Conservation (phyloP, 2,113 vertebrate genomes). For the Lucifuga dentata region DNA sequence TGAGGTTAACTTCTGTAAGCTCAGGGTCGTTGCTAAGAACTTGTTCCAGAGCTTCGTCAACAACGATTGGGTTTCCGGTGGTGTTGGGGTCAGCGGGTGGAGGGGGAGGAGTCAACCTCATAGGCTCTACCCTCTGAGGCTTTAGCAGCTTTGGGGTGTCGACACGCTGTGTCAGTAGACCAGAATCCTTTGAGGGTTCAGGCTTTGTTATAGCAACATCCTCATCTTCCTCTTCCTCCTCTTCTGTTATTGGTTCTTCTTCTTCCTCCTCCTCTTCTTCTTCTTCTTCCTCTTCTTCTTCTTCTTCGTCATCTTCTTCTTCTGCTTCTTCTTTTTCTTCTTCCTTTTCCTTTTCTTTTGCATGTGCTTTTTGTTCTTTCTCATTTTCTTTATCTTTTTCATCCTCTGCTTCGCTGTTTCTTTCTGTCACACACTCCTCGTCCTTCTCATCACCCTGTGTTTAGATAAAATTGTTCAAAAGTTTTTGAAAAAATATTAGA, state of each 20-base stretch:
- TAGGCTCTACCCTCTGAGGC: conserved; percentile 71
- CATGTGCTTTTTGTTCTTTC: conserved; percentile 69
- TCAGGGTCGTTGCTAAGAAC: conserved; percentile 86
- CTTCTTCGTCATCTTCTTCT: conserved; percentile 63
- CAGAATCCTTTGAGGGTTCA: conserved; percentile 66
- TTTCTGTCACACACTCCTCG: conserved; percentile 85
- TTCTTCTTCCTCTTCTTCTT: conserved; percentile 77
- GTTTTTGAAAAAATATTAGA: too few species aligned
- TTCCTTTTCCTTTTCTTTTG: conserved; percentile 62
- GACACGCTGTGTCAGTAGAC: conserved; percentile 37
- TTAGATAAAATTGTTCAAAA: conserved; percentile 28
- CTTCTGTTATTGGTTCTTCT: conserved; percentile 69
- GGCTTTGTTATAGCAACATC: conserved; percentile 77
- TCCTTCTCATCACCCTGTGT: conserved; percentile 84
- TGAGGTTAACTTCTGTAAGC: conserved; percentile 92
- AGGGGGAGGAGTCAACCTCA: conserved; percentile 77
- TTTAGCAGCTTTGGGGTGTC: conserved; percentile 54
- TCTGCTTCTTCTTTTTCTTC: conserved; percentile 70
- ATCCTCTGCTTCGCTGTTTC: conserved; percentile 86
- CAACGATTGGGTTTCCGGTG: conserved; percentile 90
- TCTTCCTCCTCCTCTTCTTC: conserved; percentile 81
- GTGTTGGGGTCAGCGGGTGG: conserved; percentile 51
- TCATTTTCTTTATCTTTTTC: conserved; percentile 84
- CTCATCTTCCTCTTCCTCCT: conserved; percentile 76
- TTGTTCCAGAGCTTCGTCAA: conserved; percentile 91